These are phyloP conservation scores for Scortum barcoo DNA, from an alignment of 2,113 vertebrate genomes.

Conservation along the genomic window DNA sequence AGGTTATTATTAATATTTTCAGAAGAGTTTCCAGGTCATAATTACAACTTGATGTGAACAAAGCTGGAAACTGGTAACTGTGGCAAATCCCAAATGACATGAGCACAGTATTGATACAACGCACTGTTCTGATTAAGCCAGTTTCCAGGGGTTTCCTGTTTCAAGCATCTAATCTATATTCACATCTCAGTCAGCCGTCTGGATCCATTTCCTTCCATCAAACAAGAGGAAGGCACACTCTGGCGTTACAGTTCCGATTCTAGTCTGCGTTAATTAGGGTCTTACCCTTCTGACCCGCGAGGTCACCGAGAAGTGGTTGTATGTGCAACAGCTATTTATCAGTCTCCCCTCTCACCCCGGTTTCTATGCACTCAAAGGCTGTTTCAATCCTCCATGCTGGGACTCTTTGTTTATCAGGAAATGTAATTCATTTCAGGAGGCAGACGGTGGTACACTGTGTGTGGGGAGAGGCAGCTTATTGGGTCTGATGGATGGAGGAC, in stretches of 20 bases:
- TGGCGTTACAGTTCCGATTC: conserved; percentile 6
- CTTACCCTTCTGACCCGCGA: conserved; percentile 27
- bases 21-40: background rate
- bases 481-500: conserved; percentile 45
- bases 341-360: conserved; percentile 39
- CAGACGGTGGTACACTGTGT: conserved; percentile 15
- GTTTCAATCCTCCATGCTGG: conserved; percentile 3
- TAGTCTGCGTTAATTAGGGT: conserved; percentile 46
- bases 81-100: background rate
- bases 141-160: background rate
- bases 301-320: conserved; percentile 36
- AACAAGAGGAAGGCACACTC: background rate
- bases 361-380: conserved; percentile 37
- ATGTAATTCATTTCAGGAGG: conserved; percentile 53
- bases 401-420: conserved; percentile 51
- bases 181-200: conserved; percentile 5
- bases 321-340: conserved; percentile 52
- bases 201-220: conserved; percentile 16
- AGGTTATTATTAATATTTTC: too few relatives aligned
- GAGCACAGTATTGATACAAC: background rate
- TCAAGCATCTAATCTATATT: conserved; percentile 26
- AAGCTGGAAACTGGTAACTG: background rate
- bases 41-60: background rate
- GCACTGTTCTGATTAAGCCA: background rate
- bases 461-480: conserved; percentile 9